Conservation (phyloP, 2,888 invertebrate species). For the Antheraea yamamai region DNA sequence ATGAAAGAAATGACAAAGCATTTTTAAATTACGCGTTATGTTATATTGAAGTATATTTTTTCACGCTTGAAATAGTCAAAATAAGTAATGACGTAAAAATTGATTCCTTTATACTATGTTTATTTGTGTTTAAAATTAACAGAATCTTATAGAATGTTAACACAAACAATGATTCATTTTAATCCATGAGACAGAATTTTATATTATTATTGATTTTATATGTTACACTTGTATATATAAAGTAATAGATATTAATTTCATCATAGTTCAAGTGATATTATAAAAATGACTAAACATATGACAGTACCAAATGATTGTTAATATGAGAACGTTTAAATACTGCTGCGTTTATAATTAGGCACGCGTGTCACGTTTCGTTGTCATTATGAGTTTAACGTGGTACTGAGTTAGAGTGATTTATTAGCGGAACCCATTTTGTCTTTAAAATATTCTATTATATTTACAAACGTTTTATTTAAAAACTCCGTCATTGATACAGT, state of each 20-base stretch:
- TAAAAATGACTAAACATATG: not conserved
- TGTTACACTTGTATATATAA: not conserved
- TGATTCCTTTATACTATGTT: not conserved
- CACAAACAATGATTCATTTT: not conserved
- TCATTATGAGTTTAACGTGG: conserved; percentile 8
- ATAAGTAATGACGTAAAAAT: not conserved
- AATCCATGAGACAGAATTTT: not conserved
- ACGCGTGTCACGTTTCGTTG: conserved; percentile 3
- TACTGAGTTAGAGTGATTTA: conserved; percentile 7
- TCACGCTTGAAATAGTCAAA: too few species aligned
- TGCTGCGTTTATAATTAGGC: not conserved
- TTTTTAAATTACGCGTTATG: too few species aligned
- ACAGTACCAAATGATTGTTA: not conserved
- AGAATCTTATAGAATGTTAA: not conserved
- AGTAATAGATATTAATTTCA: too few species aligned
- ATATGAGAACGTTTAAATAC: not conserved
- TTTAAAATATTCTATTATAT: not conserved
- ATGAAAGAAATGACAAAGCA: too few species aligned
- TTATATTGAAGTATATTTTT: too few species aligned
- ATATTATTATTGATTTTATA: not conserved
- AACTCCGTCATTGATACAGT: not conserved
- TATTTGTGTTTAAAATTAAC: not conserved
- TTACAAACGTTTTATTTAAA: not conserved
- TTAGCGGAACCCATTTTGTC: not conserved
- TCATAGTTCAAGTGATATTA: too few species aligned